Evolutionary conservation across 2,888 invertebrate species (phyloP), one percentile per base, ranked within the genome.

Genomic region (Amphipyra tragopoginis): DNA sequence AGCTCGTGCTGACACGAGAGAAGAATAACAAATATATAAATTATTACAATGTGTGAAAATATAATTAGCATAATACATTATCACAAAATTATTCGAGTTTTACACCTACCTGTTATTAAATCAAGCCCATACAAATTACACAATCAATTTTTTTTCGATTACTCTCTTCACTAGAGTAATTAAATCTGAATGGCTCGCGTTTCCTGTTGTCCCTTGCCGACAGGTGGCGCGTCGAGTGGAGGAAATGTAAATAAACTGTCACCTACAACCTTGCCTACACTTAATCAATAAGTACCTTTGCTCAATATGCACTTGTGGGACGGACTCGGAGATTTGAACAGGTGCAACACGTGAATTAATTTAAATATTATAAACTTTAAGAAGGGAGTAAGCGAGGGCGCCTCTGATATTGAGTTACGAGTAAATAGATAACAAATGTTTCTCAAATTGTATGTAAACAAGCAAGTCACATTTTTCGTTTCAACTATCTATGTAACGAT

Each of bases 171-270:
- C 38, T 43, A 7, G 38, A 61, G 34, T 67, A 67, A 62, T 72
- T 73, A 72, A 62, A 56, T 26, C 0, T 40, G 62, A 62, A 71
- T 72, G 34, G 26, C n/a, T 9, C 29, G 15, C 29, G 38, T 59
- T 64, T 55, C 52, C 45, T 59, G 49, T 13, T 43, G 42, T 43
- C 65, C 44, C 45, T 49, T 42, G 49, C 52, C 62, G 73, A 66
- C 82, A 82, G 76, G 71, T 78, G 74, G 75, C 60, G 58, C 50
- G 39, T 68, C 57, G 47, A 75, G 64, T 59, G 51, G 52, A 47
- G 45, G 56, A 77, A 75, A 78, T 73, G 72, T 72, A 77, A 79
- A 82, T 66, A 86, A 78, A 82, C 79, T 75, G 81, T 83, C 83
- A 80, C 80, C 75, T 77, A 72, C 74, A 82, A 81, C 77, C 81